These are phyloP conservation scores for Bolinopsis microptera DNA, from an alignment of 37 sponge, comb jelly and placozoan genomes.

Conservation along the genomic window DNA sequence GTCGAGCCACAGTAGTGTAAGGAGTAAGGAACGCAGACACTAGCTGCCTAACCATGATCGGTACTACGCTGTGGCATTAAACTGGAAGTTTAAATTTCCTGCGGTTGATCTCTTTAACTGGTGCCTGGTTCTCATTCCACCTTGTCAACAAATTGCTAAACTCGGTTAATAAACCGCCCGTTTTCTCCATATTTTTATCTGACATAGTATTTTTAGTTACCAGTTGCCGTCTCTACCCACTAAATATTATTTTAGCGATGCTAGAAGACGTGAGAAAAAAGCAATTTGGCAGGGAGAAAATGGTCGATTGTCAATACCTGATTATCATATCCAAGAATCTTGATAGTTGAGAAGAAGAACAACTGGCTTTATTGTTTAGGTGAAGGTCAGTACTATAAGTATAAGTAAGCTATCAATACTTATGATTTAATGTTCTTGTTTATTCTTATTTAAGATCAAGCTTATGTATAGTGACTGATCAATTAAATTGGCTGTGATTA, in stretches of 20 bases:
- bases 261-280: not conserved
- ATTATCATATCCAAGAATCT: not conserved
- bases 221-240: not conserved
- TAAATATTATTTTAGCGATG: not conserved
- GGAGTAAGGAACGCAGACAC: not conserved
- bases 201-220: not conserved
- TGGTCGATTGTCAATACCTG: not conserved
- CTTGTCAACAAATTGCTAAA: not conserved
- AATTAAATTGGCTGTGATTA: too few relatives aligned
- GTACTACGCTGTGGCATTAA: too few relatives aligned
- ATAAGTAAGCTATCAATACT: not conserved
- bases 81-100: not conserved
- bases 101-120: not conserved
- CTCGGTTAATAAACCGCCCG: not conserved
- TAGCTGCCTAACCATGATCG: not conserved
- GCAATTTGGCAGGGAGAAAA: not conserved
- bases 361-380: not conserved
- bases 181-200: not conserved
- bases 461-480: too few relatives aligned
- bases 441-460: too few relatives aligned
- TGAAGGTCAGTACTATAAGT: too few relatives aligned
- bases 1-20: not conserved
- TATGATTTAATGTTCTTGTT: not conserved
- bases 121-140: not conserved
- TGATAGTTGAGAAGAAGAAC: not conserved